Percentiles rank a stretch among this genome's conserved stretches.
phyloP scores from a whole-genome alignment of 2,113 vertebrate species.

The Carollia perspicillata region DNA sequence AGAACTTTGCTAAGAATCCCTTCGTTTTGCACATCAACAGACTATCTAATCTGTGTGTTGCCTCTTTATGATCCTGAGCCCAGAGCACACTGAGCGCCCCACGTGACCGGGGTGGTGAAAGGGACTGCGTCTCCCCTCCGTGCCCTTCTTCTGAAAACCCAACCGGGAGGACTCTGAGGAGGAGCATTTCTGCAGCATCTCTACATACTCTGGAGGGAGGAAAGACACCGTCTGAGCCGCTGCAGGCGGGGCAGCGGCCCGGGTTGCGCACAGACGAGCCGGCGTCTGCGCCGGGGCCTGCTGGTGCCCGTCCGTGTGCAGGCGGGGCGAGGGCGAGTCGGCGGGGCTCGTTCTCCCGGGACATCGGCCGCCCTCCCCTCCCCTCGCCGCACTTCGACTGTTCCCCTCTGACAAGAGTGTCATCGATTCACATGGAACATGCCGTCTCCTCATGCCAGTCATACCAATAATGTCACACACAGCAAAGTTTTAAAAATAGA shows the following conservation, averaged over 20 bases:
- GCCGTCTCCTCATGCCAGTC: background rate
- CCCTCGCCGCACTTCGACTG: background rate
- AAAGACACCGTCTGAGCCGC: no score
- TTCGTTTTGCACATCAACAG: background rate
- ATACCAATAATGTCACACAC: background rate
- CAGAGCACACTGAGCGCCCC: background rate
- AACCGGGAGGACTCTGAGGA: background rate
- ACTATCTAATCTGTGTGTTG: background rate
- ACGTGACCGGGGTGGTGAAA: background rate
- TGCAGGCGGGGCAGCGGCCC: background rate
- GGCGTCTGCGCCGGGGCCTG: background rate
- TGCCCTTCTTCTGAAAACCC: background rate
- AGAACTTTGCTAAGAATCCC: background rate
- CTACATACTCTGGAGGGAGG: background rate
- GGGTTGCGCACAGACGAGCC: background rate
- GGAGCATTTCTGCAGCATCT: background rate
- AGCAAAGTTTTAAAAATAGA: background rate
- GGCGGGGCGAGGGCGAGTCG: background rate
- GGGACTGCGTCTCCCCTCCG: background rate
- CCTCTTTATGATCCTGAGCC: background rate
- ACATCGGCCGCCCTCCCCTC: rapidly evolving
- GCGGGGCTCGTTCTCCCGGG: background rate
- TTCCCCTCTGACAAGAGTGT: background rate
- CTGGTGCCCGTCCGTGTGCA: background rate
- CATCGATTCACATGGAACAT: background rate